Evolutionary conservation across 2,797 vertebrate species (phyloP), one percentile per base, ranked within the genome.

Genomic region (Botia kubotai): DNA sequence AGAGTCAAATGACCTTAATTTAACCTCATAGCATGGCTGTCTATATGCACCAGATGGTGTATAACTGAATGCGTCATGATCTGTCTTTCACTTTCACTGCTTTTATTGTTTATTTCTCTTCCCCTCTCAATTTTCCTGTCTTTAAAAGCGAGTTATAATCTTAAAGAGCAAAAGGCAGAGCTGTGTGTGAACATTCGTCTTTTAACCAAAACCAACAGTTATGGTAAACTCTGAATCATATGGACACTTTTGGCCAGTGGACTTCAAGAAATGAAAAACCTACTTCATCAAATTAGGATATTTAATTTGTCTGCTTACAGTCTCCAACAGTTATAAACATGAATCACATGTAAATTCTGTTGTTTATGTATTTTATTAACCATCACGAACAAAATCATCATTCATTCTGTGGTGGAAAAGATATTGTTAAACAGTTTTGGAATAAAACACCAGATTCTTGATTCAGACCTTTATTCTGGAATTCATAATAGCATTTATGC

Each of bases 41-140:
- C 33, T 80, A 19, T 46, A 66, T 72, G 21, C 17, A 80, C 46
- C 77, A 80, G 77, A 72, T 80, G 77, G 77, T 50, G 52, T 43
- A 72, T 12, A 63, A 53, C 43, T 39, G 67, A 72, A 79, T 79
- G 55, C 43, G 0, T 50, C 55, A 78, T 10, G 36, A 77, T 48
- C 66, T 63, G 36, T 79, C 77, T 53, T 43, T 72, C 57, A 43
- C n/a, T 33, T 17, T 52, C 17, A 6, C 55, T 36, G 26, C 55
- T 63, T 39, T 12, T 43, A 19, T n/a, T n/a, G 17, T 16, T 58
- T 23, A 52, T 65, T 26, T 79, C 26, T 70, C 7, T 48, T 17
- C 16, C 6, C 19, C 8, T 57, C 55, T 10, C 11, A 17, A 12
- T 46, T 55, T 67, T 65, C 12, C 57, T 21, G 17, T 46, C 50